A percentile compares a stretch with the other conserved stretches of the same genome.
Conservation (phyloP, 2,888 invertebrate species). For the Aethes cnicana region DNA sequence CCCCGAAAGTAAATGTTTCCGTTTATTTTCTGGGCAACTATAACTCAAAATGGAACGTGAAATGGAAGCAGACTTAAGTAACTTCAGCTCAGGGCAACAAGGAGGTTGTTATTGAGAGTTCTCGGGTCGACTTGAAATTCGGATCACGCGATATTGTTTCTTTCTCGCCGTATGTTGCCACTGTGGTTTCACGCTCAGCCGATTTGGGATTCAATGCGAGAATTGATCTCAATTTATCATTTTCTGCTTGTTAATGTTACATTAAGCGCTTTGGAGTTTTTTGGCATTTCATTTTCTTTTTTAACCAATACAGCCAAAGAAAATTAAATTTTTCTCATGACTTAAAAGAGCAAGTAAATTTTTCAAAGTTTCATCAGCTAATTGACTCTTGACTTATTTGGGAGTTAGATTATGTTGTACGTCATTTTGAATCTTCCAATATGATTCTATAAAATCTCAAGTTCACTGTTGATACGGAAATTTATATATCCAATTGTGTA, state of each 20-base stretch:
- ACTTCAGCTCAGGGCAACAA: constrained; percentile 10
- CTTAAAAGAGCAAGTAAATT: no score
- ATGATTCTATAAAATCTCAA: no score
- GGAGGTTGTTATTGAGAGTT: constrained; percentile 28
- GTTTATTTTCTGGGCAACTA: neutral
- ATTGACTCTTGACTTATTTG: no score
- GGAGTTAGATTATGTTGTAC: no score
- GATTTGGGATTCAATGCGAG: constrained; percentile 25
- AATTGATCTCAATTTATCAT: constrained; percentile 31
- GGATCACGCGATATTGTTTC: constrained; percentile 25
- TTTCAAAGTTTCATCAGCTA: no score
- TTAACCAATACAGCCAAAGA: no score
- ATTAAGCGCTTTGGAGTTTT: constrained; percentile 1
- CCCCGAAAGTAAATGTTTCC: no score
- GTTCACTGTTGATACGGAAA: neutral
- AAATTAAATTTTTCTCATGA: no score
- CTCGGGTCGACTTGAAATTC: constrained; percentile 19
- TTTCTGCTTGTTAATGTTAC: constrained; percentile 26
- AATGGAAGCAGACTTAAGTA: constrained; percentile 12
- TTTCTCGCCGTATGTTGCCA: constrained; percentile 29
- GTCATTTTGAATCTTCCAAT: no score
- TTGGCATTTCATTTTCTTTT: no score
- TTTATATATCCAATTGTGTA: neutral
- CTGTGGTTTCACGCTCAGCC: constrained; percentile 27
- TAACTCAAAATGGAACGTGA: constrained; percentile 11